Evolutionary conservation across 2,888 invertebrate genomes (phyloP).

Genomic region (Cerastis rubricosa): DNA sequence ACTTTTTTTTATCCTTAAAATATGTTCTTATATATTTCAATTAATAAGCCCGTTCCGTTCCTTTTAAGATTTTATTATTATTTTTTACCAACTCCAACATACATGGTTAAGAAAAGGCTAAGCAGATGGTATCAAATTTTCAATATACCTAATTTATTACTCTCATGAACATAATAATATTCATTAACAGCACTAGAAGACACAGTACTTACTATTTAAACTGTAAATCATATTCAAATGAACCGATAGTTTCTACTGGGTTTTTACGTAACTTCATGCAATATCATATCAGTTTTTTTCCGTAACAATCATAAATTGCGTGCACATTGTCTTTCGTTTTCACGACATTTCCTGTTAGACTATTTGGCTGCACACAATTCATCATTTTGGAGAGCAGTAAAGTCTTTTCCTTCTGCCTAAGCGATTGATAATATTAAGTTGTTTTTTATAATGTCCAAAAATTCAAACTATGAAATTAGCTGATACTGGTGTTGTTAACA

Average conservation of each 20-base stretch:
- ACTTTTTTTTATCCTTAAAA: background rate
- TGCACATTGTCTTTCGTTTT: slow-evolving; percentile 42
- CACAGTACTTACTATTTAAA: background rate
- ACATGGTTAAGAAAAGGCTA: background rate
- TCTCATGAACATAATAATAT: background rate
- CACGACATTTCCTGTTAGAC: slow-evolving; percentile 9
- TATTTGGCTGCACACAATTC: background rate
- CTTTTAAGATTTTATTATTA: too few relatives aligned
- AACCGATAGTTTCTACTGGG: background rate
- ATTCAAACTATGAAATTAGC: background rate
- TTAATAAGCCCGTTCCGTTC: background rate
- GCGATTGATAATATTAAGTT: slow-evolving; percentile 17
- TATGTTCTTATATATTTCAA: background rate
- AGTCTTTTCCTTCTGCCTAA: background rate
- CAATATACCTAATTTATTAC: background rate
- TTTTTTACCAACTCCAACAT: background rate
- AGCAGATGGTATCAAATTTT: background rate
- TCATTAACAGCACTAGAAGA: background rate
- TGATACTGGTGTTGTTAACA: background rate
- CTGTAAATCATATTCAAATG: slow-evolving; percentile 7
- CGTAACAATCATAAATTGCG: slow-evolving; percentile 51
- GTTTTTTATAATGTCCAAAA: background rate
- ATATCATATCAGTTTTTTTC: slow-evolving; percentile 37
- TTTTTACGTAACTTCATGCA: slow-evolving; percentile 34
- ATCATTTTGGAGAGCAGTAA: background rate